Percentiles rank a stretch among this genome's conserved stretches.
These are phyloP conservation scores for Drosophila ambigua DNA, from an alignment of 1,140 invertebrate genomes.

Conservation along the genomic window DNA sequence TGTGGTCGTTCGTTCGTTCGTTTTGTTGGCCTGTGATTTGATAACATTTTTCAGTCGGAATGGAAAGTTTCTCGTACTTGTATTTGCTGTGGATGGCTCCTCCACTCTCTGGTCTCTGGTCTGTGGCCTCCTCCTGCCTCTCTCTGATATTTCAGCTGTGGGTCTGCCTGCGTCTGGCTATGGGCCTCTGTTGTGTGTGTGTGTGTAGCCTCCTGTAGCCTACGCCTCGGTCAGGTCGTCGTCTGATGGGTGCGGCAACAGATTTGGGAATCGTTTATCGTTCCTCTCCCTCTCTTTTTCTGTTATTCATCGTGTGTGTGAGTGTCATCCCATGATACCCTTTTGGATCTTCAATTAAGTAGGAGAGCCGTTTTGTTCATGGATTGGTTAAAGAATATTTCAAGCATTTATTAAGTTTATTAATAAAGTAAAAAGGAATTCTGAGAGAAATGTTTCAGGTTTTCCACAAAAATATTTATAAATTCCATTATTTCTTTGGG, in stretches of 20 bases:
- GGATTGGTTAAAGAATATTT: no score
- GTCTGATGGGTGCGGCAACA: slow-evolving; percentile 46
- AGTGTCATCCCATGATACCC: slow-evolving; percentile 22
- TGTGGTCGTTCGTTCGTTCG: slow-evolving; percentile 69
- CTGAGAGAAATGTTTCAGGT: no score
- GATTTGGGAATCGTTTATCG: slow-evolving; percentile 53
- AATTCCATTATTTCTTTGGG: no score
- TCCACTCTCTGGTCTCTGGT: slow-evolving; percentile 31
- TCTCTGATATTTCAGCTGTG: not conserved
- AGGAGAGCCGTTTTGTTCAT: no score
- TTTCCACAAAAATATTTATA: no score
- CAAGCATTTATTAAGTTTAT: no score
- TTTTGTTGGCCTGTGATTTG: slow-evolving; percentile 76
- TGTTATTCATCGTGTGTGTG: slow-evolving; percentile 43
- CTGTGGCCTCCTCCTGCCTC: slow-evolving; percentile 5
- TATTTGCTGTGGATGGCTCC: slow-evolving; percentile 46
- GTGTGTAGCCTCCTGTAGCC: no score
- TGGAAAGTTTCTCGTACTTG: slow-evolving; percentile 63
- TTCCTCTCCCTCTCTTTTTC: slow-evolving; percentile 1
- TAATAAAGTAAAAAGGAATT: no score
- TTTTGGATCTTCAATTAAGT: slow-evolving; percentile 5
- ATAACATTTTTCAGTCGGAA: slow-evolving; percentile 77
- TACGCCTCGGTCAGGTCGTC: slow-evolving; percentile 8
- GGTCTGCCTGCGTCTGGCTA: not conserved
- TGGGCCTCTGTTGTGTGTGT: not conserved